Conservation (phyloP, 2,888 invertebrate genomes). For the Megamerina dolium region DNA sequence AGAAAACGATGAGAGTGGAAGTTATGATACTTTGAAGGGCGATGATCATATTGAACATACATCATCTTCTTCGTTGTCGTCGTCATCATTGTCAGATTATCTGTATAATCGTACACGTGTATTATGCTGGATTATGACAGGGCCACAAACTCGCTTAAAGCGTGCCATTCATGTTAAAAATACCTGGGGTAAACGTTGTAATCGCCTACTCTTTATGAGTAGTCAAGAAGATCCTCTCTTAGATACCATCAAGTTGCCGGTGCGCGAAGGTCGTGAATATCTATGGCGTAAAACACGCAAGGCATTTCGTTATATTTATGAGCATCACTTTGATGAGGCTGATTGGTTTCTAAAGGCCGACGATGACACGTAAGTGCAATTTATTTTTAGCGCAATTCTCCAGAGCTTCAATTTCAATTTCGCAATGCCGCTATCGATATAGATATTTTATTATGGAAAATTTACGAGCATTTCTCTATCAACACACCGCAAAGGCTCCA, state of each 20-base stretch:
- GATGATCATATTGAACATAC: no score
- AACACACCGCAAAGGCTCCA: constrained; percentile 64
- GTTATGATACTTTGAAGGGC: not conserved
- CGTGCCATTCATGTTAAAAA: constrained; percentile 87
- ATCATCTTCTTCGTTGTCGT: no score
- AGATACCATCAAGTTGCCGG: constrained; percentile 68
- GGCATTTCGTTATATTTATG: constrained; percentile 81
- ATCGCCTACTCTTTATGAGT: constrained; percentile 81
- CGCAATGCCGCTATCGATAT: constrained; percentile 37
- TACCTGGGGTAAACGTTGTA: constrained; percentile 92
- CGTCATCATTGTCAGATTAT: constrained; percentile 6
- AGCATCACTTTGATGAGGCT: constrained; percentile 73
- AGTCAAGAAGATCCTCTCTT: constrained; percentile 66
- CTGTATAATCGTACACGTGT: constrained; percentile 66
- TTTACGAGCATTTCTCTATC: constrained; percentile 78
- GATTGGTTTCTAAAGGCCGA: constrained; percentile 99
- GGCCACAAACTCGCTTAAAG: constrained; percentile 76
- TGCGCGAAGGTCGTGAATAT: constrained; percentile 78
- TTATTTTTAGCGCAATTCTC: no score
- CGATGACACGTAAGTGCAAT: constrained; percentile 97
- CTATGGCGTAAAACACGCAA: constrained; percentile 95
- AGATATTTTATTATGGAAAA: constrained; percentile 94
- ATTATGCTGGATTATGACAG: constrained; percentile 95
- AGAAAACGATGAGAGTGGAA: not conserved
- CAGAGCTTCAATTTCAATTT: no score